Conservation (phyloP, 2,888 invertebrate species). For the Stictocephala bisonia region DNA sequence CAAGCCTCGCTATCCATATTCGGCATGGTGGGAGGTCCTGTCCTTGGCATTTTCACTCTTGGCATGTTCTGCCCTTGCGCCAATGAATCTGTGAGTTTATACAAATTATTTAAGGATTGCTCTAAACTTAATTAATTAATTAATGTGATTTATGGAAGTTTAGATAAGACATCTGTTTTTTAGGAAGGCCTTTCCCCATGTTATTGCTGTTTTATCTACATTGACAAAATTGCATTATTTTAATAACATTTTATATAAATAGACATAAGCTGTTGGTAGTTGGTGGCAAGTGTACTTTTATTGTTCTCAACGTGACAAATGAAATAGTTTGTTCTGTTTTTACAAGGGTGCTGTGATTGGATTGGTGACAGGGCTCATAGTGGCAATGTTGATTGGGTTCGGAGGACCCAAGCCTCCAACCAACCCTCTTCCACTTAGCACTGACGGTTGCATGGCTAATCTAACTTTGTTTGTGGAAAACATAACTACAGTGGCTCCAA, state of each 20-base stretch:
- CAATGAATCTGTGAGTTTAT: slow-evolving; percentile 73
- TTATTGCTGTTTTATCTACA: too few relatives aligned
- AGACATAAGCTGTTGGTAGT: not conserved
- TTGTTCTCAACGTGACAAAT: too few relatives aligned
- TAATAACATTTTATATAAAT: not conserved
- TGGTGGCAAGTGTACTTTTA: too few relatives aligned
- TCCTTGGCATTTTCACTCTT: slow-evolving; percentile 77
- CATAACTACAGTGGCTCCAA: not conserved
- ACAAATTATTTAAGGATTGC: too few relatives aligned
- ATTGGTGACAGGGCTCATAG: slow-evolving; percentile 20
- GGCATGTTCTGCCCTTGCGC: slow-evolving; percentile 78
- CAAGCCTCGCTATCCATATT: slow-evolving; percentile 62
- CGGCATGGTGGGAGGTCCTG: slow-evolving; percentile 71
- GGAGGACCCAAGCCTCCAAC: slow-evolving; percentile 42
- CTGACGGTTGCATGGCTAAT: slow-evolving; percentile 29
- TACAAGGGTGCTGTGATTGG: slow-evolving; percentile 44
- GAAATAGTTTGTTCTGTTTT: too few relatives aligned
- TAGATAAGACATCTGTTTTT: too few relatives aligned
- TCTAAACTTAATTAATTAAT: too few relatives aligned
- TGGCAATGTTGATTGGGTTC: slow-evolving; percentile 27
- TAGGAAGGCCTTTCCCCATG: too few relatives aligned
- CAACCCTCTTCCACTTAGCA: slow-evolving; percentile 11
- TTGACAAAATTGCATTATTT: too few relatives aligned
- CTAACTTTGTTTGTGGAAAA: not conserved
- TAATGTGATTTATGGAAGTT: too few relatives aligned